Evolutionary conservation across 2,888 invertebrate genomes (phyloP).

Genomic region (Leptinotarsa rubiginosa): DNA sequence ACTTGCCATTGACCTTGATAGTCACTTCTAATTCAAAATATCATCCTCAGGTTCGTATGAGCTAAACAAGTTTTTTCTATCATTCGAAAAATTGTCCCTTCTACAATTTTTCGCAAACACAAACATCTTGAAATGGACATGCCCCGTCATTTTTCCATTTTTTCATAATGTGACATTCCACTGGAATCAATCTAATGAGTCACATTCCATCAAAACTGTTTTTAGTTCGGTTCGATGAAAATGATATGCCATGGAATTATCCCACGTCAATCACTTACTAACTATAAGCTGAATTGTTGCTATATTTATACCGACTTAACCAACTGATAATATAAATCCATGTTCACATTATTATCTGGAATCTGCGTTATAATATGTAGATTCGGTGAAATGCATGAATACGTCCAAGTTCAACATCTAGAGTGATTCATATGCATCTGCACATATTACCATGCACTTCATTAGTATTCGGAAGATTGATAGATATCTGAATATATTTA

Average conservation of each 20-base stretch:
- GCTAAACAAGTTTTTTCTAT: too few relatives aligned
- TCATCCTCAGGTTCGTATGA: too few relatives aligned
- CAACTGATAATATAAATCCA: neutral
- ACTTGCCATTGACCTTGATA: too few relatives aligned
- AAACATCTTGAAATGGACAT: too few relatives aligned
- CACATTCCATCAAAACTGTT: too few relatives aligned
- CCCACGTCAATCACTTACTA: constrained; percentile 3
- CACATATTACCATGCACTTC: constrained; percentile 1
- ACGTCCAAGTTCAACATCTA: constrained; percentile 12
- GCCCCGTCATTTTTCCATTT: too few relatives aligned
- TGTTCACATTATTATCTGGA: neutral
- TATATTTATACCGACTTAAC: neutral
- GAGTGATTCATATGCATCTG: constrained; percentile 11
- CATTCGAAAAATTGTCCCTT: too few relatives aligned
- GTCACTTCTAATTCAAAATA: too few relatives aligned
- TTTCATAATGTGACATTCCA: too few relatives aligned
- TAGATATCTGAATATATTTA: constrained; percentile 3
- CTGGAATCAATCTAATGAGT: too few relatives aligned
- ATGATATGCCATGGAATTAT: neutral
- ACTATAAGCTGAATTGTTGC: neutral
- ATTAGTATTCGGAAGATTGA: constrained; percentile 16
- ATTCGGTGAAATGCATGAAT: constrained; percentile 9
- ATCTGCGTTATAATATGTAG: constrained; percentile 6
- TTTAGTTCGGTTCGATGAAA: neutral
- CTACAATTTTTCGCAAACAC: too few relatives aligned